Conservation (phyloP, 2,797 vertebrate species). For the Capromys pilorides region DNA sequence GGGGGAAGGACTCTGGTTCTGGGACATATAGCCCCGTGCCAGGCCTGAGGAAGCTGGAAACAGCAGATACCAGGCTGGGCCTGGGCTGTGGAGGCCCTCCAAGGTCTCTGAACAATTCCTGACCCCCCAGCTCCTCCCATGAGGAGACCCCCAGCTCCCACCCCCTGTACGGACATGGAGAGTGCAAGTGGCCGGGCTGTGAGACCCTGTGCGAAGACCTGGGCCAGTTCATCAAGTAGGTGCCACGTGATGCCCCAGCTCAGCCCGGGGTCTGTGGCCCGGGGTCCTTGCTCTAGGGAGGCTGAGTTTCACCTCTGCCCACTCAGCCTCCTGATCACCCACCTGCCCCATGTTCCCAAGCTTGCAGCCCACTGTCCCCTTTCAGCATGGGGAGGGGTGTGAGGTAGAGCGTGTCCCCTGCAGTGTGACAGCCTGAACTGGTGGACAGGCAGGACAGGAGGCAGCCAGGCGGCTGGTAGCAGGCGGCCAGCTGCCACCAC, state of each 20-base stretch:
- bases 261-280: neutral
- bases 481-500: constrained; percentile 75
- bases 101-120: neutral
- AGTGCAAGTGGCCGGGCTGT: constrained; percentile 99
- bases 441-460: constrained; percentile 78
- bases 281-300: neutral
- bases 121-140: constrained; percentile 88
- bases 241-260: constrained; percentile 37
- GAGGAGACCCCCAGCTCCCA: constrained; percentile 95
- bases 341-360: too few species aligned
- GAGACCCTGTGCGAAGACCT: constrained; percentile 99
- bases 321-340: neutral
- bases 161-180: constrained; percentile 97
- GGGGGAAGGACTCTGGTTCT: neutral
- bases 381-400: neutral
- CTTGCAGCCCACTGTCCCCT: neutral
- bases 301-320: neutral
- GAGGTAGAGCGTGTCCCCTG: constrained; percentile 47
- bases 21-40: neutral
- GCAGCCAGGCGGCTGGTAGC: constrained; percentile 72
- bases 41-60: neutral
- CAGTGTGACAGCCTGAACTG: constrained; percentile 43
- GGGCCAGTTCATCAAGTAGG: constrained; percentile 99
- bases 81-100: neutral
- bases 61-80: neutral